Base-by-base conservation (phyloP, 2,113 vertebrate species). In the Myrmecophaga tridactyla region DNA sequence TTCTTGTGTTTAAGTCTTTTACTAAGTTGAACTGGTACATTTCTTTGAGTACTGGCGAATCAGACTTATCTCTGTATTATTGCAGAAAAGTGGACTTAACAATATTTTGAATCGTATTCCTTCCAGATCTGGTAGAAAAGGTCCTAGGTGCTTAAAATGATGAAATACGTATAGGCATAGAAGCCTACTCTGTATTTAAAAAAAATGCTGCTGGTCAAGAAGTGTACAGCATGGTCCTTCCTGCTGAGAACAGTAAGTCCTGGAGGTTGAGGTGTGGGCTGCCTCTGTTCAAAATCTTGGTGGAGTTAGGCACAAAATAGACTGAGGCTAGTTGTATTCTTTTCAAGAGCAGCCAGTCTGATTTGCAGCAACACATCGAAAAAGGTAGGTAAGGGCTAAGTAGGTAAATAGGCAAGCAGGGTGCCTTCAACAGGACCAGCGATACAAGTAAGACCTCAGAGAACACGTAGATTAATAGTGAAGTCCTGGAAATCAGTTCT, bases 241-340 rank as follows among this genome's bases (percentile, higher is more conserved):
- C 56, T 94, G 76, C 62, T 84, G 56, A 84, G 86, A 97, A 89
- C 11, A 65, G 39, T 89, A 84, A 91, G 63, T 97, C n/a, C n/a
- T n/a, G n/a, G n/a, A n/a, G n/a, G n/a, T n/a, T n/a, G n/a, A n/a
- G n/a, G n/a, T n/a, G n/a, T n/a, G n/a, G n/a, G n/a, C n/a, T n/a
- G n/a, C n/a, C n/a, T n/a, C n/a, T n/a, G n/a, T n/a, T n/a, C n/a
- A n/a, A n/a, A n/a, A n/a, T n/a, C n/a, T n/a, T n/a, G n/a, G n/a
- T n/a, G n/a, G n/a, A n/a, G n/a, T n/a, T n/a, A n/a, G n/a, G n/a
- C n/a, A n/a, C n/a, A n/a, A n/a, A n/a, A n/a, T n/a, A n/a, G n/a
- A n/a, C n/a, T n/a, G n/a, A n/a, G n/a, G n/a, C n/a, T n/a, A n/a
- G n/a, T n/a, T n/a, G n/a, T n/a, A n/a, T n/a, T n/a, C n/a, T n/a